Percentiles rank a stretch among this genome's conserved stretches.
phyloP scores from a whole-genome alignment of 1,140 invertebrate genomes.

The Pissodes strobi region DNA sequence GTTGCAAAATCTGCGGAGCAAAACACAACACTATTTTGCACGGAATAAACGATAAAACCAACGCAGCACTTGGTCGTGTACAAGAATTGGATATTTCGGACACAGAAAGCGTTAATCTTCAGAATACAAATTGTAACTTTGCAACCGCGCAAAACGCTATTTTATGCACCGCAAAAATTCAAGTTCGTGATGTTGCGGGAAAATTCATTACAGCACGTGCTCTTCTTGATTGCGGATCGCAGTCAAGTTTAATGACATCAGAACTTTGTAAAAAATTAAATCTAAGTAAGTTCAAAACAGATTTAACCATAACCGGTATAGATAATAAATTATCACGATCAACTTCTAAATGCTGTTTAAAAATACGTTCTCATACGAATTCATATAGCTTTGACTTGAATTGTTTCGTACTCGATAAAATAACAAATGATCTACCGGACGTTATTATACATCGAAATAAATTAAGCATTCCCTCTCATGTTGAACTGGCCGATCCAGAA shows the following conservation, averaged over 20 bases:
- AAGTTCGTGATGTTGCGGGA: too few species aligned
- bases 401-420: constrained; percentile 19
- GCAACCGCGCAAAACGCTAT: not conserved
- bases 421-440: constrained; percentile 24
- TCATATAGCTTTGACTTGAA: constrained; percentile 2
- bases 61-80: too few species aligned
- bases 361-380: constrained; percentile 14
- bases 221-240: too few species aligned
- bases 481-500: constrained; percentile 41
- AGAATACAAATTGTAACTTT: too few species aligned
- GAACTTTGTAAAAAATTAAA: too few species aligned
- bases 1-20: constrained; percentile 25
- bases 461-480: constrained; percentile 24
- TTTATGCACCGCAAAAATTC: not conserved
- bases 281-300: not conserved
- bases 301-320: constrained; percentile 6
- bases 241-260: too few species aligned
- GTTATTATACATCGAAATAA: constrained; percentile 1
- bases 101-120: not conserved
- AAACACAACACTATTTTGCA: constrained; percentile 35
- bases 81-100: too few species aligned
- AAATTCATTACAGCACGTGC: too few species aligned
- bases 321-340: not conserved
- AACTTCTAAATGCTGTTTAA: not conserved
- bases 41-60: constrained; percentile 1